A percentile compares a stretch with the other conserved stretches of the same genome.
Conservation (phyloP, 2,797 vertebrate genomes). For the Enteromius afrohamiltoni region DNA sequence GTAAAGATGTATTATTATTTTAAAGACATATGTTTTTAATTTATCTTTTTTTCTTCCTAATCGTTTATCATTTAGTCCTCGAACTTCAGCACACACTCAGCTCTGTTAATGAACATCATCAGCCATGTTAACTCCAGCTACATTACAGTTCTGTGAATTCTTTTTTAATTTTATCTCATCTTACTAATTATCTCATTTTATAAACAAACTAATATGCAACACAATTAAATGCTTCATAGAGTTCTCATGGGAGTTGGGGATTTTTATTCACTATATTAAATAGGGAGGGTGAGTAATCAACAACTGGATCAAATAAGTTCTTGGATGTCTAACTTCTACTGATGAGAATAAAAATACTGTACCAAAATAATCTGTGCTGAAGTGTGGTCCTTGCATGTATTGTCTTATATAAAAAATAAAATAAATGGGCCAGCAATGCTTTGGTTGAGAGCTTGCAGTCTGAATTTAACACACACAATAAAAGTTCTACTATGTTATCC, state of each 20-base stretch:
- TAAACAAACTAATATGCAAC: conserved; percentile 30
- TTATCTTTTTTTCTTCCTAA: neutral
- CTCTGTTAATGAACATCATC: conserved; percentile 14
- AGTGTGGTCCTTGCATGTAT: neutral
- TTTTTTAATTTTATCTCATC: neutral
- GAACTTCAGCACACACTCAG: neutral
- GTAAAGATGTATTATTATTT: neutral
- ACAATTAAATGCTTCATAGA: conserved; percentile 17
- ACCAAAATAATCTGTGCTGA: neutral
- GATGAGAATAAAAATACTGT: neutral
- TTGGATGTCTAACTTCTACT: neutral
- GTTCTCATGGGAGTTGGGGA: neutral
- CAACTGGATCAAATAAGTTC: neutral
- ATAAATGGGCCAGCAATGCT: neutral
- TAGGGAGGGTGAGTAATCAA: neutral
- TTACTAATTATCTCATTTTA: conserved; percentile 15
- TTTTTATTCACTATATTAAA: neutral
- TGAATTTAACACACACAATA: neutral
- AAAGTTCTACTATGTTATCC: neutral
- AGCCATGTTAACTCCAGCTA: neutral
- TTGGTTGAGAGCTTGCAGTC: neutral
- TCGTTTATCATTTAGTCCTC: neutral
- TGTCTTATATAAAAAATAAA: neutral
- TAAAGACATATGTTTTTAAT: conserved; percentile 12
- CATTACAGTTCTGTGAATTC: conserved; percentile 1